Base-by-base conservation (phyloP, 2,113 vertebrate genomes). In the Petrocephalus microphthalmus region DNA sequence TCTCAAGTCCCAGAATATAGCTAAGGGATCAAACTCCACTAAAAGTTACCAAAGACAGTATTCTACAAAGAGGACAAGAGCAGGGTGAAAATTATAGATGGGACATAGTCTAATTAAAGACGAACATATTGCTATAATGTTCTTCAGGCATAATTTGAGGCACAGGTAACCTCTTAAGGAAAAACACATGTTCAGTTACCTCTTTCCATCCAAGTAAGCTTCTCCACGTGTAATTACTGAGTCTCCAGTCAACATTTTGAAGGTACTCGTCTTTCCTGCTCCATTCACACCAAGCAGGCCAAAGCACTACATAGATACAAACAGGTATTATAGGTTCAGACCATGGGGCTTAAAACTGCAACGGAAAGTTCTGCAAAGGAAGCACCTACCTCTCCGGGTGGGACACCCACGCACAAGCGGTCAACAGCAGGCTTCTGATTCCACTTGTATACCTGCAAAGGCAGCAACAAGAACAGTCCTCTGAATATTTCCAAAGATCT, bases 231-330 rank as follows among this genome's bases (percentile, higher is more conserved):
- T 99, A 90, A 99, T 97, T 85, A 95, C 84, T 0, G 97, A 97
- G 91, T 99, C 98, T 90, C 98, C 98, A 0, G 98, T 99, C 90
- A 99, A 90, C 98, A 99, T 99, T 94, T 99, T 99, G 90, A 99
- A 99, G 83, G 98, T 99, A 2, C 98, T 98, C 0, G 98, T 98
- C 92, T 99, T 99, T 29, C 98, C 98, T 7, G 98, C 98, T 37
- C 98, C 98, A 3, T 99, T 99, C 54, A 99, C 98, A 20, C 98
- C 98, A 29, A 99, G 94, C 22, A 99, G 96, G 5, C 98, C 98
- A 89, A 99, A 99, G 89, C 98, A 99, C 98, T 99, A 89, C 20
- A n/a, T 88, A 78, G 10, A n/a, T 91, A 87, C 88, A 56, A 92
- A 91, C 11, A 89, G 13, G n/a, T 89, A 20, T 87, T 64, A 71